Evolutionary conservation across 1,140 invertebrate species (phyloP).

Genomic region (Drepana arcuata): DNA sequence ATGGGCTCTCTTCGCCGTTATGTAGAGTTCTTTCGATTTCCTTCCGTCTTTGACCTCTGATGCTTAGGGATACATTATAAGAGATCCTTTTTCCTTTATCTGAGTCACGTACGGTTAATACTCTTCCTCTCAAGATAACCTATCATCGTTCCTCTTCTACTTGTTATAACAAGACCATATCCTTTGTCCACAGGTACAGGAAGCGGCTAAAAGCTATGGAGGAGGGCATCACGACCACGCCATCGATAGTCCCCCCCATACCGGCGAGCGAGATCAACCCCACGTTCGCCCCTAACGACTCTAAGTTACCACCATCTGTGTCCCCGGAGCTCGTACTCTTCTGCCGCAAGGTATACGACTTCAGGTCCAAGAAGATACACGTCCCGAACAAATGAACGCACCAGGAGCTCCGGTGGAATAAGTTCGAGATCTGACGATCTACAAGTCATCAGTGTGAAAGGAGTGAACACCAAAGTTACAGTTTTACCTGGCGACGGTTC

Average conservation of each 20-base stretch:
- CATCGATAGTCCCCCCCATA: constrained; percentile 55
- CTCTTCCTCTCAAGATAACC: too few relatives aligned
- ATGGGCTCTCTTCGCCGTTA: too few relatives aligned
- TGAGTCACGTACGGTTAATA: too few relatives aligned
- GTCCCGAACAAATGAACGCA: constrained; percentile 52
- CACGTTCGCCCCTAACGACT: constrained; percentile 66
- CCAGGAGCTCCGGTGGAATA: too few relatives aligned
- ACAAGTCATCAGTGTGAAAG: constrained; percentile 9
- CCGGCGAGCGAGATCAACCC: constrained; percentile 40
- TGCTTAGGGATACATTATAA: too few relatives aligned
- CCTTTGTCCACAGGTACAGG: constrained; percentile 71
- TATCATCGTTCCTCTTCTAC: neutral
- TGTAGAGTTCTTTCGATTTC: too few relatives aligned
- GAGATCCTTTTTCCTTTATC: too few relatives aligned
- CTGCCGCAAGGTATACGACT: constrained; percentile 95
- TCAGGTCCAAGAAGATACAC: constrained; percentile 84
- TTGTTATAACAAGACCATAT: too few relatives aligned
- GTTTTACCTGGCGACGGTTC: constrained; percentile 16
- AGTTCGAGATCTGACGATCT: constrained; percentile 1
- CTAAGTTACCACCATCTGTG: constrained; percentile 81
- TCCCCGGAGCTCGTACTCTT: constrained; percentile 92
- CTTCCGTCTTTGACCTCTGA: too few relatives aligned
- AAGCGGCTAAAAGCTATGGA: constrained; percentile 72
- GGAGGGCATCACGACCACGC: constrained; percentile 58
- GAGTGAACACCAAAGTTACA: constrained; percentile 40